A percentile compares a stretch with the other conserved stretches of the same genome.
Evolutionary conservation across 2,797 vertebrate species (phyloP).

Genomic region (Pagetopsis macropterus): DNA sequence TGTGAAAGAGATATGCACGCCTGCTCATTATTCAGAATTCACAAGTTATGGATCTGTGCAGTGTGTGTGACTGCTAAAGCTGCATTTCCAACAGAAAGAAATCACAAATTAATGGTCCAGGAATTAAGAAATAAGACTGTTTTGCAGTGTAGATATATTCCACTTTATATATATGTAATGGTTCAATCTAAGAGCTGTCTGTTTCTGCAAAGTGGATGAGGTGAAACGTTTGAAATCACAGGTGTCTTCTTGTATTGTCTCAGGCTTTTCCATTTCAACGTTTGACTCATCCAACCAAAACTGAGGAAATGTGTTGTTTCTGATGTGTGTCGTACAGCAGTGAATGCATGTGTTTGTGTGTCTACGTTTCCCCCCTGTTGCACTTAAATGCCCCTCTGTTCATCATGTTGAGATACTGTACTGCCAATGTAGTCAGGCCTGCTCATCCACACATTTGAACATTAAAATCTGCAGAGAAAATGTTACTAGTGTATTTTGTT

Average conservation of each 20-base stretch:
- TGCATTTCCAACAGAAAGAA: too few species aligned
- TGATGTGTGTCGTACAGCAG: background rate
- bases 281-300: background rate
- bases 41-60: background rate
- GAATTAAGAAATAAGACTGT: too few species aligned
- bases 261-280: background rate
- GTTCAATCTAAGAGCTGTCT: background rate
- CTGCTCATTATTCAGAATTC: background rate
- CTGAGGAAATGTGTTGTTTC: background rate
- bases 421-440: too few species aligned
- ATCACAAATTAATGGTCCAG: too few species aligned
- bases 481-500: background rate
- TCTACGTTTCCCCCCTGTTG: background rate
- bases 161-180: too few species aligned
- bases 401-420: background rate
- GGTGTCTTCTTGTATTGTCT: background rate
- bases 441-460: background rate
- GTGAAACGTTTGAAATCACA: background rate
- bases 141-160: too few species aligned
- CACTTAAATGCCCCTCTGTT: background rate
- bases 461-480: slow-evolving; percentile 11
- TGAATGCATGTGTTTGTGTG: background rate
- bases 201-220: background rate
- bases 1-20: background rate
- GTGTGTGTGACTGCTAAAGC: too few species aligned